Evolutionary conservation across 30 jellyfish, hydroid and myxozoan species (phyloP), one percentile per base, ranked within the genome.

Genomic region (Aurelia sp.): DNA sequence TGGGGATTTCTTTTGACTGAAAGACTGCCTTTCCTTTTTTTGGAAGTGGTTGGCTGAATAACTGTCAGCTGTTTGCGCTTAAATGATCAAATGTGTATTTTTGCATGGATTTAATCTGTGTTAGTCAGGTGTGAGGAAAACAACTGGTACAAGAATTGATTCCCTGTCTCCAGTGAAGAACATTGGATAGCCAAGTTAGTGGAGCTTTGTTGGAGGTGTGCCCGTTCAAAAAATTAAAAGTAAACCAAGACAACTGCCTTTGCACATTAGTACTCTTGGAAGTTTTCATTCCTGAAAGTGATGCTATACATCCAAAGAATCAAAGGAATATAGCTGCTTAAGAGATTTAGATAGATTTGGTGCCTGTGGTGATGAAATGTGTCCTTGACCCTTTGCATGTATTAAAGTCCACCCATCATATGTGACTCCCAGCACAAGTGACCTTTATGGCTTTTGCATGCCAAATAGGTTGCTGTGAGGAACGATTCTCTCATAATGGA

Each of bases 151-250:
- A 67, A 4, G 33, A 19, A 50, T 21, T 16, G 35, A 27, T 35
- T 67, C 52, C 55, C 33, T 74, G 9, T 57, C 55, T 41, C 85
- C 57, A 74, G 6, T 5, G 22, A 11, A 74, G 47, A 24, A 74
- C 41, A n/a, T 52, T 74, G 10, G 85, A 74, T 19, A n/a, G n/a
- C n/a, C n/a, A n/a, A n/a, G n/a, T n/a, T n/a, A n/a, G n/a, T n/a
- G n/a, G n/a, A n/a, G n/a, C 85, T 74, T 74, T 74, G 72, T 74
- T 38, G 38, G 51, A 50, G 53, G 51, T 71, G 51, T 47, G 85
- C 50, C 85, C 13, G 18, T 50, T n/a, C 31, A 74, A 74, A 51
- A 71, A 74, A 74, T n/a, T 44, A 52, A 38, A 74, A 74, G 72
- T 48, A 48, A 57, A 57, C 21, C 72, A 71, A 50, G 20, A 74